Conservation (phyloP, 2,113 vertebrate genomes). For the Panthera leo region DNA sequence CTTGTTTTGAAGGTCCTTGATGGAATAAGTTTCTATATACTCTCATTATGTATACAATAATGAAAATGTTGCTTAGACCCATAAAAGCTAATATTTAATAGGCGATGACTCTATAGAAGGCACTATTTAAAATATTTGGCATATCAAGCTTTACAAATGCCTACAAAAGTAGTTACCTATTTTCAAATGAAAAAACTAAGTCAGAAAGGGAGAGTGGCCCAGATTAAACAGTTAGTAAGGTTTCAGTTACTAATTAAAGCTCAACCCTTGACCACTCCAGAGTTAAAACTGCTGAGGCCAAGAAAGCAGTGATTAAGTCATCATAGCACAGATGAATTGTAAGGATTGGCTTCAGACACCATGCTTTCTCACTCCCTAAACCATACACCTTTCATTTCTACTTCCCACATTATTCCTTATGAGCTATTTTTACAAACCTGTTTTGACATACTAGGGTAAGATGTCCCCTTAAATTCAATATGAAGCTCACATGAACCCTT, state of each 20-base stretch:
- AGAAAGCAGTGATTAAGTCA: not conserved
- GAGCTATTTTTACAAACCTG: conserved; percentile 23
- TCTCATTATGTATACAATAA: not conserved
- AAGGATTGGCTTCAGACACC: not conserved
- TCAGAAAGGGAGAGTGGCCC: not conserved
- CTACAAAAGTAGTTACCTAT: not conserved
- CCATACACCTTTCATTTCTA: not conserved
- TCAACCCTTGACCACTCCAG: not conserved
- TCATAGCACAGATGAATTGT: not conserved
- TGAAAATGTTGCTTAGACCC: not conserved
- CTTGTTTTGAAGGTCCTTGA: not conserved
- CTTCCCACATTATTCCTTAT: not conserved
- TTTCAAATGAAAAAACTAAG: not conserved
- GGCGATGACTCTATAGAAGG: not conserved
- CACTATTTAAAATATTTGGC: not conserved
- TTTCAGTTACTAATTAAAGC: not conserved
- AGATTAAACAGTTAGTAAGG: not conserved
- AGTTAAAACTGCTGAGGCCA: not conserved
- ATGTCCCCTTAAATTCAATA: not conserved
- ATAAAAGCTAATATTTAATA: not conserved
- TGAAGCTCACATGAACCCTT: not conserved
- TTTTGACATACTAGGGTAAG: conserved; percentile 43
- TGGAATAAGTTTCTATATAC: not conserved
- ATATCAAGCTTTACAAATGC: not conserved
- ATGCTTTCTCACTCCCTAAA: not conserved